A percentile compares a stretch with the other conserved stretches of the same genome.
phyloP scores from a whole-genome alignment of 2,113 vertebrate genomes.

The Motacilla alba region DNA sequence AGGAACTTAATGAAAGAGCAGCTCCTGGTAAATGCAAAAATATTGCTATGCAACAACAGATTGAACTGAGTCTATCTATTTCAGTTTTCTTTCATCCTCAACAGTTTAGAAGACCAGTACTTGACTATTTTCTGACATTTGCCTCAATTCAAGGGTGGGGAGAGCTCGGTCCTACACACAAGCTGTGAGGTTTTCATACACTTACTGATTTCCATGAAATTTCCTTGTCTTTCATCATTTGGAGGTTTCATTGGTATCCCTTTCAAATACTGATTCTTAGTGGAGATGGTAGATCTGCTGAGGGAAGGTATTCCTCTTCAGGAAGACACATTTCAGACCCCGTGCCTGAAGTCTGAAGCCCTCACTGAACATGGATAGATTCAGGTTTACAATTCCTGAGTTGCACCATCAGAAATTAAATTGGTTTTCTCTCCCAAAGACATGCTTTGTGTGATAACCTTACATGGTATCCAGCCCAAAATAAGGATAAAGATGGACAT shows the following conservation, averaged over 20 bases:
- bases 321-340: not conserved
- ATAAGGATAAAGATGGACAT: not conserved
- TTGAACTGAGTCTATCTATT: not conserved
- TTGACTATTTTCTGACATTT: not conserved
- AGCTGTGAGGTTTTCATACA: not conserved
- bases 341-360: not conserved
- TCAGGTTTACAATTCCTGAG: not conserved
- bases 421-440: not conserved
- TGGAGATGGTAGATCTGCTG: not conserved
- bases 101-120: not conserved
- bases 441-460: not conserved
- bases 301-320: not conserved
- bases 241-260: not conserved
- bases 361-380: not conserved
- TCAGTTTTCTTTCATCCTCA: not conserved
- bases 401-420: not conserved
- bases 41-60: constrained; percentile 50
- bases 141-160: not conserved
- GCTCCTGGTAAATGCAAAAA: constrained; percentile 1
- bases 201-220: not conserved
- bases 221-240: not conserved
- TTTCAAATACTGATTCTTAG: not conserved
- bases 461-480: not conserved
- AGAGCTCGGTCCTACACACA: not conserved
- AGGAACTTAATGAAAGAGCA: constrained; percentile 36